Evolutionary conservation across 2,888 invertebrate species (phyloP).

Genomic region (Vannuccia rotundouncinata): DNA sequence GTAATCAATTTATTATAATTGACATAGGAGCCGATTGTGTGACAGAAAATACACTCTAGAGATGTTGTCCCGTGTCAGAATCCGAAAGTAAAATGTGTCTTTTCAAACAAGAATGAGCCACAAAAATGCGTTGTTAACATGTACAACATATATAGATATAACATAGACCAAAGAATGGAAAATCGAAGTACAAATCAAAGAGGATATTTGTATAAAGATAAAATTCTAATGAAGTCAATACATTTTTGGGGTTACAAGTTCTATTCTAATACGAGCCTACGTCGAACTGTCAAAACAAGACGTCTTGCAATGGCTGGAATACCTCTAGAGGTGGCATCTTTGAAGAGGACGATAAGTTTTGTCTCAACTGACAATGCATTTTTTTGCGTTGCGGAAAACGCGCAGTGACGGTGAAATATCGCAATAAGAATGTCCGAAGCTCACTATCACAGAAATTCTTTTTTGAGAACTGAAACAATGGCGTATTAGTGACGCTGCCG

Average conservation of each 20-base stretch:
- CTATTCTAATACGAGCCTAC: background rate
- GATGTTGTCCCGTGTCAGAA: no score
- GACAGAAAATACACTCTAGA: no score
- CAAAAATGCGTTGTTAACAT: no score
- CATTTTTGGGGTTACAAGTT: background rate
- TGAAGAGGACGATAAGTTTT: background rate
- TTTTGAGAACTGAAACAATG: background rate
- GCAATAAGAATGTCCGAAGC: background rate
- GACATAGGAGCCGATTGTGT: no score
- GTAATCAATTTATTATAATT: no score
- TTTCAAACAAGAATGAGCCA: no score
- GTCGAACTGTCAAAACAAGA: background rate
- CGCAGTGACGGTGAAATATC: background rate
- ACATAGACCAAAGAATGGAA: no score
- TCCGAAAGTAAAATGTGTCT: no score
- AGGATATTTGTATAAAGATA: no score
- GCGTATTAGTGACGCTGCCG: background rate
- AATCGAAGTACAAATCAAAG: no score
- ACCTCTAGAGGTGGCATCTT: background rate
- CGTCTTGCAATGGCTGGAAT: background rate
- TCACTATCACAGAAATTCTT: background rate
- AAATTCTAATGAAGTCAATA: background rate
- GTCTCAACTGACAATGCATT: background rate
- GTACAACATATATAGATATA: no score
- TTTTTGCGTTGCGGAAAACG: background rate